Evolutionary conservation across 2,797 vertebrate genomes (phyloP), one percentile per base, ranked within the genome.

Genomic region (Diplodus sargus): DNA sequence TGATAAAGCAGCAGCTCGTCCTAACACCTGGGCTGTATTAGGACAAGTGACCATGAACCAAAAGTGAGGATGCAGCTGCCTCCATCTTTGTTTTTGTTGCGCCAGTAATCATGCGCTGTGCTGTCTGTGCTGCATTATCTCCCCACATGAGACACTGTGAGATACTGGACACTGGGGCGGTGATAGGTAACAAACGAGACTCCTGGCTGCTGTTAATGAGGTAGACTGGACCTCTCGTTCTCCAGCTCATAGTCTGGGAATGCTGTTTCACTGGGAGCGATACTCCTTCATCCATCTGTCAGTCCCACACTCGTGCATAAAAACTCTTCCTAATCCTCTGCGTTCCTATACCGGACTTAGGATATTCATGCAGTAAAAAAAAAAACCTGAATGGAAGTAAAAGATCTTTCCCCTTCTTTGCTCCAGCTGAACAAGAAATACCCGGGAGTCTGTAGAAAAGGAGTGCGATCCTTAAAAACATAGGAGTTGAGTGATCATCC

Each of bases 171-270:
- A 25, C 84, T 59, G 52, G 39, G 71, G 83, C 57, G 39, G 68
- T 77, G 87, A 90, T 82, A 73, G 72, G 87, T 84, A 82, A 70
- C 18, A 59, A 39, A 57, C 60, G 80, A 74, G 78, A 60, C 87
- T 76, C 75, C 77, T 81, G 82, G 76, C 84, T 62, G 84, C 75
- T 76, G 83, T 84, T 85, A 87, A 83, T 87, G 86, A 87, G 82
- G 67, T 82, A 54, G 79, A 85, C 66, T 73, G 70, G 47, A 84
- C 85, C 71, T 82, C 77, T 79, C 0, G 18, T 83, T 86, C 10
- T 91, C 89, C 74, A 89, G 87, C 89, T 92, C 92, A 91, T 91
- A 84, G 90, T 94, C 91, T 93, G 82, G 92, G 93, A 92, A 94
- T 92, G 92, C 83, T 82, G 77, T 79, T 86, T 91, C 76, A 78